Evolutionary conservation across 1,140 invertebrate genomes (phyloP).

Genomic region (Ceratosolen solmsi): DNA sequence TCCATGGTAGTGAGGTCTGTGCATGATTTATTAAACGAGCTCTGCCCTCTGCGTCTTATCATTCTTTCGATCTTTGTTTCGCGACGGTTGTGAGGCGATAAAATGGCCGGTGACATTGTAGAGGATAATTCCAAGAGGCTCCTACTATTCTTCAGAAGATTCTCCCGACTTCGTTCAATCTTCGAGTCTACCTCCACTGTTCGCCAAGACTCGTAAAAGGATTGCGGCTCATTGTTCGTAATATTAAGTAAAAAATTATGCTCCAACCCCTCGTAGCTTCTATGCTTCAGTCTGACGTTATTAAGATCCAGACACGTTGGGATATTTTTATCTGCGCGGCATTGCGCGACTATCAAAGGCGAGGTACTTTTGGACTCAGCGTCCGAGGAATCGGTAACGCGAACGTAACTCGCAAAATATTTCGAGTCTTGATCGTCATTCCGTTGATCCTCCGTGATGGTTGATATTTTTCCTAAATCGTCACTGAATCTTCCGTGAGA

Average conservation of each 20-base stretch:
- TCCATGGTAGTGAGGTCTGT: slow-evolving; percentile 50
- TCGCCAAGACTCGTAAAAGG: background rate
- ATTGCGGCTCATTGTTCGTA: background rate
- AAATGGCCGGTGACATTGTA: background rate
- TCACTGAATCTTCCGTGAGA: background rate
- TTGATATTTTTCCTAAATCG: background rate
- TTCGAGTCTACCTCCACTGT: background rate
- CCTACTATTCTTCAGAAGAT: slow-evolving; percentile 52
- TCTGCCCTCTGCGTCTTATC: slow-evolving; percentile 8
- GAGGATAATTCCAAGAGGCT: slow-evolving; percentile 57
- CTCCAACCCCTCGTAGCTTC: slow-evolving; percentile 55
- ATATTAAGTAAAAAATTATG: background rate
- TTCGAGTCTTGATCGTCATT: slow-evolving; percentile 41
- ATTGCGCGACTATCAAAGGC: slow-evolving; percentile 20
- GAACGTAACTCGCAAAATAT: slow-evolving; percentile 52
- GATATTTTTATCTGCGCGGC: slow-evolving; percentile 40
- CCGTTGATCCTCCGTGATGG: background rate
- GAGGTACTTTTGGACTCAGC: slow-evolving; percentile 30
- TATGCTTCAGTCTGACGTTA: slow-evolving; percentile 52
- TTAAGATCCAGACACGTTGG: slow-evolving; percentile 56
- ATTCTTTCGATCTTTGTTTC: slow-evolving; percentile 44
- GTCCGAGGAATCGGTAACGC: slow-evolving; percentile 47
- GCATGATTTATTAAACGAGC: slow-evolving; percentile 59
- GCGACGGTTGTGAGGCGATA: background rate
- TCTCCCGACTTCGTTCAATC: slow-evolving; percentile 37